Evolutionary conservation across 2,888 invertebrate genomes (phyloP).

Genomic region (Mesorhabditis sp.): DNA sequence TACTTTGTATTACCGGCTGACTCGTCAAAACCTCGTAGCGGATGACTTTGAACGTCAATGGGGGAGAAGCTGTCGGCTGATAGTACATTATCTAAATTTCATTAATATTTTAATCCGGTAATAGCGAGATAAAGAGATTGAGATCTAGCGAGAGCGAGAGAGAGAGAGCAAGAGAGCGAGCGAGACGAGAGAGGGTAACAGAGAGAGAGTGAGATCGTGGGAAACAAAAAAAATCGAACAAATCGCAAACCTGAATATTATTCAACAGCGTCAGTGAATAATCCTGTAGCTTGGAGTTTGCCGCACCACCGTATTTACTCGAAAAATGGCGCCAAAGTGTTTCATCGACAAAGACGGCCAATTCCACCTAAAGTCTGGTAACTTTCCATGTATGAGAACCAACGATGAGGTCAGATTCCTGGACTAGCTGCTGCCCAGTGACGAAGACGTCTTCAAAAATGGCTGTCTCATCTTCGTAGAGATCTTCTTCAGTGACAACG

Average conservation of each 20-base stretch:
- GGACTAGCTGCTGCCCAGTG: constrained; percentile 46
- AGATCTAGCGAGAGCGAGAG: too few species aligned
- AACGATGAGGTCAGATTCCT: constrained; percentile 46
- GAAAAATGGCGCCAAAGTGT: constrained; percentile 55
- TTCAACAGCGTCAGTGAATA: constrained; percentile 57
- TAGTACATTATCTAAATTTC: constrained; percentile 53
- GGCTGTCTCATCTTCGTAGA: constrained; percentile 55
- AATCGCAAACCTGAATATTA: constrained; percentile 48
- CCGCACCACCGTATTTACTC: constrained; percentile 49
- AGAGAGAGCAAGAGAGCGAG: too few species aligned
- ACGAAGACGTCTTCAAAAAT: constrained; percentile 56
- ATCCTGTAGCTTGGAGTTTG: constrained; percentile 48
- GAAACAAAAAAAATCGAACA: too few species aligned
- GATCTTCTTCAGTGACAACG: constrained; percentile 51
- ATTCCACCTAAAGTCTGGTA: constrained; percentile 48
- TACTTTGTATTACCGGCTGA: constrained; percentile 42
- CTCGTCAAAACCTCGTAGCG: constrained; percentile 55
- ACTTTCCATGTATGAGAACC: constrained; percentile 4
- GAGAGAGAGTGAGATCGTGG: too few species aligned
- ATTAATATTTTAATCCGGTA: neutral
- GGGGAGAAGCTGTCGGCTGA: constrained; percentile 54
- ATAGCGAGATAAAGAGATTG: too few species aligned
- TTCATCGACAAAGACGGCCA: constrained; percentile 57
- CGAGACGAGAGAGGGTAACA: too few species aligned
- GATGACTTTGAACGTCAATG: constrained; percentile 54